Evolutionary conservation across 2,888 invertebrate genomes (phyloP).

Genomic region (Xiphydria camelus): DNA sequence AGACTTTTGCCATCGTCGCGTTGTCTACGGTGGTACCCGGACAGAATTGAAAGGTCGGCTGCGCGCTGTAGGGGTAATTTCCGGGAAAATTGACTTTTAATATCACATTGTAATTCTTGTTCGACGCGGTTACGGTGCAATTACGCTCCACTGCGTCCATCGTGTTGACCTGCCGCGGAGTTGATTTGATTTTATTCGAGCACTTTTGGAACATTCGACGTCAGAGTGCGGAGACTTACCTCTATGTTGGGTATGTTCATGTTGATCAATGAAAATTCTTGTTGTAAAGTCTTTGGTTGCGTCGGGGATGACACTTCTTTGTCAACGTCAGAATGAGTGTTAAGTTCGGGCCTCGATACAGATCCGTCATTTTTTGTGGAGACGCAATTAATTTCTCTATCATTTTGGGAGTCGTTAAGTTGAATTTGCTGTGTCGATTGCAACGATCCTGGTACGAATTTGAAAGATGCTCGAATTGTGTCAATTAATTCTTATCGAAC

Average conservation of each 20-base stretch:
- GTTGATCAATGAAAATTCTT: slow-evolving; percentile 77
- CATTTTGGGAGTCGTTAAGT: slow-evolving; percentile 45
- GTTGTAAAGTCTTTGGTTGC: slow-evolving; percentile 68
- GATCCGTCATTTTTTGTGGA: slow-evolving; percentile 40
- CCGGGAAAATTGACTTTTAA: slow-evolving; percentile 72
- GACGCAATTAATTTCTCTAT: slow-evolving; percentile 43
- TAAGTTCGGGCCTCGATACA: slow-evolving; percentile 35
- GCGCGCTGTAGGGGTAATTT: slow-evolving; percentile 72
- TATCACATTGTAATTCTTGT: slow-evolving; percentile 62
- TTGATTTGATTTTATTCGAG: not conserved
- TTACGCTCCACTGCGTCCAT: slow-evolving; percentile 64
- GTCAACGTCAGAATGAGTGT: slow-evolving; percentile 21
- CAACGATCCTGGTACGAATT: slow-evolving; percentile 42
- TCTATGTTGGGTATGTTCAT: slow-evolving; percentile 75
- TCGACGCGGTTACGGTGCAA: slow-evolving; percentile 64
- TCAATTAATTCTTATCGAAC: no score
- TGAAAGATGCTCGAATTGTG: no score
- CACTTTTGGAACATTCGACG: not conserved
- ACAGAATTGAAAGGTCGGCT: slow-evolving; percentile 69
- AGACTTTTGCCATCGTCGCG: slow-evolving; percentile 70
- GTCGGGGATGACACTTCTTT: slow-evolving; percentile 45
- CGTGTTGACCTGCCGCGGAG: slow-evolving; percentile 55
- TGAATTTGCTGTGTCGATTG: slow-evolving; percentile 51
- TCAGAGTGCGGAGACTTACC: slow-evolving; percentile 51
- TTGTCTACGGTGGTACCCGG: slow-evolving; percentile 72